phyloP scores from a whole-genome alignment of 2,797 vertebrate species.

The Prionace glauca region DNA sequence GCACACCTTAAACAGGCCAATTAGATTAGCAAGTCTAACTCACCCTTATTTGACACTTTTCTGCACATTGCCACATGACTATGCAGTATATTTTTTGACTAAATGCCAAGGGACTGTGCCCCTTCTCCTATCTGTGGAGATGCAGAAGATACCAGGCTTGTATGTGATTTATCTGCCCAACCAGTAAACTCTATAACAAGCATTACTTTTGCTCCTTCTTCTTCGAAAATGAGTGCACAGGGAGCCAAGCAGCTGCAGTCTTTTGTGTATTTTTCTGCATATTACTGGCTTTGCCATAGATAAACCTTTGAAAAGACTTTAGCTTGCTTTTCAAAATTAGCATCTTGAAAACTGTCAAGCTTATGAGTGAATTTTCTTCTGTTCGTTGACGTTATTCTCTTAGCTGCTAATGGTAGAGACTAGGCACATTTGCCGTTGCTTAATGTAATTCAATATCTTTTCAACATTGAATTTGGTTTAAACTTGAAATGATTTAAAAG shows the following conservation, averaged over 20 bases:
- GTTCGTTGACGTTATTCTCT: neutral
- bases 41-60: neutral
- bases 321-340: conserved; percentile 3
- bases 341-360: neutral
- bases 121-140: neutral
- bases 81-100: neutral
- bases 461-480: neutral
- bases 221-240: neutral
- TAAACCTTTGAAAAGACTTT: neutral
- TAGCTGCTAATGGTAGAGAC: neutral
- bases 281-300: neutral
- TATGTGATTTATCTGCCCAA: neutral
- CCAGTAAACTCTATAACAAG: neutral
- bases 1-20: neutral
- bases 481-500: neutral
- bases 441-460: neutral
- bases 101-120: neutral
- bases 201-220: neutral
- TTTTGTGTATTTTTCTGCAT: neutral
- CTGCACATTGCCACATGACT: neutral
- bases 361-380: neutral
- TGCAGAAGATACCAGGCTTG: neutral
- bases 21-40: neutral
- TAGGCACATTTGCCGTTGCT: neutral
- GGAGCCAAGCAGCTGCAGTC: neutral